phyloP scores from a whole-genome alignment of 2,888 invertebrate genomes.

The Platycheirus albimanus region DNA sequence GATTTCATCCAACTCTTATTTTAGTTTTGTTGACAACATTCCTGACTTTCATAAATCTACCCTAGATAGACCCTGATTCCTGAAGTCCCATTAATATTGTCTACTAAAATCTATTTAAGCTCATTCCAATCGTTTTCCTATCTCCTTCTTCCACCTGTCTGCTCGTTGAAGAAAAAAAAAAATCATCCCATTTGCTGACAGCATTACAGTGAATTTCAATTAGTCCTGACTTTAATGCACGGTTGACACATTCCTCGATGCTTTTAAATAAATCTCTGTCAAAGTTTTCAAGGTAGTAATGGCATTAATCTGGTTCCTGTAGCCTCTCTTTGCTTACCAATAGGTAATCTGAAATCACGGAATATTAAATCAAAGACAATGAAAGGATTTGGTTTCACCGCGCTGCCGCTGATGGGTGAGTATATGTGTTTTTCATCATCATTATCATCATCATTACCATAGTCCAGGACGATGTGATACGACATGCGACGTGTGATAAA shows the following conservation, averaged over 20 bases:
- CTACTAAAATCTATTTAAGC: conserved; percentile 6
- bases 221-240: conserved; percentile 9
- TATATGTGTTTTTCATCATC: neutral
- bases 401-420: neutral
- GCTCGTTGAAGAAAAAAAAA: neutral
- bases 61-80: neutral
- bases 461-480: neutral
- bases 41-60: neutral
- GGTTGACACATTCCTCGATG: conserved; percentile 23
- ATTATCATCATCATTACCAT: neutral
- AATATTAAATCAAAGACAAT: conserved; percentile 26
- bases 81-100: conserved; percentile 9
- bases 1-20: too few relatives aligned
- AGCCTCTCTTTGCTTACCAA: neutral
- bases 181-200: conserved; percentile 15
- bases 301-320: conserved; percentile 5
- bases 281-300: conserved; percentile 1
- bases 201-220: conserved; percentile 35
- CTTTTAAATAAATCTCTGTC: conserved; percentile 40
- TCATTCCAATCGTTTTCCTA: neutral
- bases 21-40: neutral
- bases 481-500: neutral
- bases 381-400: conserved; percentile 4
- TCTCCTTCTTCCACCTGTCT: neutral
- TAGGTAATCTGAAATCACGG: conserved; percentile 1